phyloP scores from a whole-genome alignment of 2,888 invertebrate species.

The Rhamnusium bicolor region DNA sequence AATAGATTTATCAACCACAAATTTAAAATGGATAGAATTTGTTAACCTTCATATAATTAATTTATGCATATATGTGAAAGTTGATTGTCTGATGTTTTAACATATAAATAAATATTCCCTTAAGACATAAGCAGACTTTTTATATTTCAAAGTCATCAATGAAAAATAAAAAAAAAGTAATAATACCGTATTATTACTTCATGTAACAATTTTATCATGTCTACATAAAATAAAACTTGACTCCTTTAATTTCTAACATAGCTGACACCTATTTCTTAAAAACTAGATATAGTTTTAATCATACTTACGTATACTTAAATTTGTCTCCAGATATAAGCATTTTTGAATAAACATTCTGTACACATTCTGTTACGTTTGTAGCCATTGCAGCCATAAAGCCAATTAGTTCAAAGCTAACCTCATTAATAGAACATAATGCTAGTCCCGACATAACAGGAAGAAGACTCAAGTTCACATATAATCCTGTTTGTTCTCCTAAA shows the following conservation, averaged over 20 bases:
- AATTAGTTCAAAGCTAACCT: constrained; percentile 81
- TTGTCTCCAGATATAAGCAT: constrained; percentile 83
- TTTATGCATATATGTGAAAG: background rate
- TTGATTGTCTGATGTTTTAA: background rate
- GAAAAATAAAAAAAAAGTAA: no score
- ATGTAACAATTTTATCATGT: no score
- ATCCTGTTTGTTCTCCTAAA: constrained; percentile 78
- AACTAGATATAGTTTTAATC: no score
- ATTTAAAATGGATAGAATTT: no score
- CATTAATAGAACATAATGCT: constrained; percentile 83
- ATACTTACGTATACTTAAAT: constrained; percentile 81
- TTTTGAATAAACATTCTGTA: constrained; percentile 86
- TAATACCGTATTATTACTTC: no score
- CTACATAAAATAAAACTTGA: no score
- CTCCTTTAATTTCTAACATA: no score
- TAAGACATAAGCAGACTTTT: no score
- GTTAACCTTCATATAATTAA: background rate
- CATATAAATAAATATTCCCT: no score
- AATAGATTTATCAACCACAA: no score
- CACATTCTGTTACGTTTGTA: constrained; percentile 85
- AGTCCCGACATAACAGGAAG: constrained; percentile 85
- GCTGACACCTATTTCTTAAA: no score
- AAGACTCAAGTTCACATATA: constrained; percentile 81
- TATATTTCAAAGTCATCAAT: no score
- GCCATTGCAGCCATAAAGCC: constrained; percentile 84